Evolutionary conservation across 2,888 invertebrate genomes (phyloP).

Genomic region (Sarcophaga subvicina): DNA sequence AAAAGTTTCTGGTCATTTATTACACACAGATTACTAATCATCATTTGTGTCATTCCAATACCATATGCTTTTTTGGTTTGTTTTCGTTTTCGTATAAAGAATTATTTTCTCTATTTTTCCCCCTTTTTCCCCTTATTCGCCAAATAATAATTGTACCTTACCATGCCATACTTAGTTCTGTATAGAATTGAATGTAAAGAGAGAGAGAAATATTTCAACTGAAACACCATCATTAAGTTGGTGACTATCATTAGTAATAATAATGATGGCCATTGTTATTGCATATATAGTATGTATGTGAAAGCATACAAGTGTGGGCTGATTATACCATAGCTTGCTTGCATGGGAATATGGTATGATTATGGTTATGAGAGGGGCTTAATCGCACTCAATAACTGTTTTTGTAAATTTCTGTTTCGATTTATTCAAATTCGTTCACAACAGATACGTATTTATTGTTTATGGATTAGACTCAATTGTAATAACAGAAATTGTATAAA

Average conservation of each 20-base stretch:
- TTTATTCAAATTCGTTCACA: too few species aligned
- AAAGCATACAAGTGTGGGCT: not conserved
- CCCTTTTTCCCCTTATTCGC: not conserved
- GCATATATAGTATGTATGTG: not conserved
- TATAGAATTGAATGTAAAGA: too few species aligned
- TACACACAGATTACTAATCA: conserved; percentile 25
- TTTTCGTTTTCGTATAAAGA: not conserved
- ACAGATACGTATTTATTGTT: too few species aligned
- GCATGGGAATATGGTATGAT: too few species aligned
- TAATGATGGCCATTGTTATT: not conserved
- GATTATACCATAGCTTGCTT: not conserved
- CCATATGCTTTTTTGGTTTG: not conserved
- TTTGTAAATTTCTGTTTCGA: too few species aligned
- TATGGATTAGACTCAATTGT: too few species aligned
- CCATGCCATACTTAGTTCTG: too few species aligned
- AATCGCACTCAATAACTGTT: too few species aligned
- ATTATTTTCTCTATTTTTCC: not conserved
- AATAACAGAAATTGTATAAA: too few species aligned
- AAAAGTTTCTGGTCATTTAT: conserved; percentile 12
- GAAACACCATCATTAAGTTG: not conserved
- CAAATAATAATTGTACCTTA: not conserved
- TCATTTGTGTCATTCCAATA: conserved; percentile 7
- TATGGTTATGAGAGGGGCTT: too few species aligned
- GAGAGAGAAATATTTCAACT: too few species aligned
- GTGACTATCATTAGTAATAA: not conserved